Percentiles rank a stretch among this genome's conserved stretches.
phyloP scores from a whole-genome alignment of 2,888 invertebrate genomes.

The Meteorus cinctellus region DNA sequence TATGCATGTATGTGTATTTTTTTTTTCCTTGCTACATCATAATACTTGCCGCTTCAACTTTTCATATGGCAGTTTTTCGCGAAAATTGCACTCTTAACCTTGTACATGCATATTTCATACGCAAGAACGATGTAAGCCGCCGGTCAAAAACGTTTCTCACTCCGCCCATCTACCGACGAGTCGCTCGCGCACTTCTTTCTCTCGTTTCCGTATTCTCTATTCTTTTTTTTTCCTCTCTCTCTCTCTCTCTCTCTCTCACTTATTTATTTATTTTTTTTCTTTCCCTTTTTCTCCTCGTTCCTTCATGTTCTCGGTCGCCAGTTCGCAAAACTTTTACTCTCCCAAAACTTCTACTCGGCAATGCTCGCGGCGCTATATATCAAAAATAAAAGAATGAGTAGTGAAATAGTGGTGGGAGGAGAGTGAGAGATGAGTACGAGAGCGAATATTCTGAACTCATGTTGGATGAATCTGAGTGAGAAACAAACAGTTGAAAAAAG shows the following conservation, averaged over 20 bases:
- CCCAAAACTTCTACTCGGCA: slow-evolving; percentile 43
- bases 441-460: slow-evolving; percentile 37
- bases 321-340: slow-evolving; percentile 32
- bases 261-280: slow-evolving; percentile 26
- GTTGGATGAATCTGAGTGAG: slow-evolving; percentile 24
- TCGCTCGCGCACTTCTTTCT: not conserved
- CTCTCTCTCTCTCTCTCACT: slow-evolving; percentile 36
- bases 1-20: not conserved
- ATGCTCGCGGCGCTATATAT: slow-evolving; percentile 20
- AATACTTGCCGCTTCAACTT: slow-evolving; percentile 48
- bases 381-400: not conserved
- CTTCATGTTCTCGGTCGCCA: not conserved
- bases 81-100: slow-evolving; percentile 65
- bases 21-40: slow-evolving; percentile 13
- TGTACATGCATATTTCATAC: slow-evolving; percentile 68
- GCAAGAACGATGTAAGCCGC: slow-evolving; percentile 58
- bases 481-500: slow-evolving; percentile 27
- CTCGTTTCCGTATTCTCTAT: slow-evolving; percentile 31
- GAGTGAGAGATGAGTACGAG: not conserved
- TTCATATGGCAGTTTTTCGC: slow-evolving; percentile 60
- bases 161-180: slow-evolving; percentile 28
- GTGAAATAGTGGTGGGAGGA: too few species aligned
- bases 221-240: slow-evolving; percentile 34
- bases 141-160: slow-evolving; percentile 57
- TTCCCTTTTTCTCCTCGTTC: slow-evolving; percentile 37